These are phyloP conservation scores for Alosa sapidissima DNA, from an alignment of 2,797 vertebrate species.

Conservation along the genomic window DNA sequence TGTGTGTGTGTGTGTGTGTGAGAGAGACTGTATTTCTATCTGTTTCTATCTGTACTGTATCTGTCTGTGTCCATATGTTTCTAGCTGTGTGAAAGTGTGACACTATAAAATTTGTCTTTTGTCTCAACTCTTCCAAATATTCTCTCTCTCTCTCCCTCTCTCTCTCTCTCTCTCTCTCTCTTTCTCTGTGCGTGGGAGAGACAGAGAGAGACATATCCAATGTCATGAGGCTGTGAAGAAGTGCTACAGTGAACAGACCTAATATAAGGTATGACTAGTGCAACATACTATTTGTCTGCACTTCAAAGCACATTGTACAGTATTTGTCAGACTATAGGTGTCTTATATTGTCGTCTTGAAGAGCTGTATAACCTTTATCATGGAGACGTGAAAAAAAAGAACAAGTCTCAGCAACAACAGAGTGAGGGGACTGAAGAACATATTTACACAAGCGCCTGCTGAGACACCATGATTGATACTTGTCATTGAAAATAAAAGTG, in stretches of 20 bases:
- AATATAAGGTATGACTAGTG: neutral
- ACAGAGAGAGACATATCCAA: neutral
- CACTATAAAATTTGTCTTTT: no score
- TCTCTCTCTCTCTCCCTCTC: no score
- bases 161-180: neutral
- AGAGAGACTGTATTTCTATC: neutral
- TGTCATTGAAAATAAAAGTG: conserved; percentile 1
- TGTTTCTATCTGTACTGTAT: no score
- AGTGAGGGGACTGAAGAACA: neutral
- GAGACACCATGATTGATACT: neutral
- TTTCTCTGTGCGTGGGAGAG: neutral
- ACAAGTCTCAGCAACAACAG: neutral
- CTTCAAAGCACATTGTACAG: neutral
- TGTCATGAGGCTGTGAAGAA: neutral
- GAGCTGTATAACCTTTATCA: neutral
- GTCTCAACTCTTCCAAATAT: no score
- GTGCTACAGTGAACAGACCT: neutral
- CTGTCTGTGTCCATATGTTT: no score
- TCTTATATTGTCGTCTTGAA: neutral
- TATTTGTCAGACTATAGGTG: neutral
- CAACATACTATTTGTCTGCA: neutral
- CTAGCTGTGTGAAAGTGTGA: no score
- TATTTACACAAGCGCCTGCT: neutral
- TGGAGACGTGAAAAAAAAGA: neutral
- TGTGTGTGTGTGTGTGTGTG: neutral